A percentile compares a stretch with the other conserved stretches of the same genome.
These are phyloP conservation scores for Megalops atlanticus DNA, from an alignment of 2,113 vertebrate species.

Conservation along the genomic window DNA sequence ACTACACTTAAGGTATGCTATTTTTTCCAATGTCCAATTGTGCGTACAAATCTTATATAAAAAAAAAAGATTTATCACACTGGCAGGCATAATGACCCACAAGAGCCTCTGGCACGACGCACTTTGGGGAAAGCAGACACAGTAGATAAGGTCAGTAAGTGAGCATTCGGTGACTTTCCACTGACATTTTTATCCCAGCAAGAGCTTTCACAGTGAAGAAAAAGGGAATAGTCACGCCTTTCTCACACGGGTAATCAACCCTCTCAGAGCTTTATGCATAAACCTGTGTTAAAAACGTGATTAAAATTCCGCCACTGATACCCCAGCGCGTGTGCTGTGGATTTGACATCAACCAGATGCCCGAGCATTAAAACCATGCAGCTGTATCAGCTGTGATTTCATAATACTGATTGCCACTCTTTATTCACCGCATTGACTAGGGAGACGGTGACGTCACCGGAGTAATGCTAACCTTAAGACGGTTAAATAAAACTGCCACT, in stretches of 20 bases:
- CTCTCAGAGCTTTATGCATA: neutral
- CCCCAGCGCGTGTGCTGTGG: neutral
- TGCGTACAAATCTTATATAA: conserved; percentile 24
- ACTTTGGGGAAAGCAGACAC: neutral
- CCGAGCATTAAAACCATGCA: too few relatives aligned
- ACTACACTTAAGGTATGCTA: conserved; percentile 8
- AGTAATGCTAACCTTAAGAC: neutral
- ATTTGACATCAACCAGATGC: neutral
- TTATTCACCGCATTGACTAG: neutral
- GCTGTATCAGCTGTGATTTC: too few relatives aligned
- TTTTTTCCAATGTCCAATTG: conserved; percentile 7
- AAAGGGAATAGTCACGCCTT: neutral
- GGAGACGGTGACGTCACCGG: neutral
- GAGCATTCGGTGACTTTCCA: neutral
- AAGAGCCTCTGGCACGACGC: neutral
- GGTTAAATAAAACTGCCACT: neutral
- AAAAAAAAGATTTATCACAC: conserved; percentile 20
- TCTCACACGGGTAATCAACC: too few relatives aligned
- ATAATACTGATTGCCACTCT: neutral
- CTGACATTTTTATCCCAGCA: neutral
- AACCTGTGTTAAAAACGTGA: neutral
- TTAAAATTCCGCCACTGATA: neutral
- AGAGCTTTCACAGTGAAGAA: neutral
- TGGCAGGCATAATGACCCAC: neutral
- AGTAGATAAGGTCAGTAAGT: neutral